Conservation (phyloP, 2,113 vertebrate species). For the Martes martes region DNA sequence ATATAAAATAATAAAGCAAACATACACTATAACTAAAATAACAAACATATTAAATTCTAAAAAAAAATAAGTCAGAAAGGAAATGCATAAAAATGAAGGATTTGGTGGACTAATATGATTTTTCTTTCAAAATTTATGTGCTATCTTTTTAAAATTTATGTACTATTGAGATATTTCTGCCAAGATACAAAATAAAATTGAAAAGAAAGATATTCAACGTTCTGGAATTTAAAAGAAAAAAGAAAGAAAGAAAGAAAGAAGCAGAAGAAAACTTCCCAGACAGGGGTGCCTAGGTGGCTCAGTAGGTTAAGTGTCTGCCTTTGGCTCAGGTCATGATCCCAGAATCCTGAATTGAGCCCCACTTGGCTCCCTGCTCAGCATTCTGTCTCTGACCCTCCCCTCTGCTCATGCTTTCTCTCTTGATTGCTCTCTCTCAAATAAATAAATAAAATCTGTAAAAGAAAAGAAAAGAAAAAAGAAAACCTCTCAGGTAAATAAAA, state of each 20-base stretch:
- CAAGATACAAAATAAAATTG: neutral
- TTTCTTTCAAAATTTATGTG: neutral
- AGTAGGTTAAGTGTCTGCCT: no score
- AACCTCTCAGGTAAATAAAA: neutral
- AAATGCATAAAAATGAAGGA: neutral
- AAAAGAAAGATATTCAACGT: neutral
- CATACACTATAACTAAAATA: neutral
- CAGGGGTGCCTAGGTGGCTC: neutral
- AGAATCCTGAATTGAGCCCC: no score
- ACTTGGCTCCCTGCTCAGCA: no score
- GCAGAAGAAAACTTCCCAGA: neutral
- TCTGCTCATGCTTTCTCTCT: no score
- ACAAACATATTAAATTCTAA: neutral
- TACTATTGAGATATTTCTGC: neutral
- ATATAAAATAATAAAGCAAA: neutral
- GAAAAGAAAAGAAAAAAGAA: neutral
- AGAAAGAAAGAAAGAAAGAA: neutral
- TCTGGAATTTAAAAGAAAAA: neutral
- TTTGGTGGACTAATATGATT: neutral
- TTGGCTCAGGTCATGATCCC: no score
- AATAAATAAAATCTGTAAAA: no score
- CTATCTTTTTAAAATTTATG: neutral
- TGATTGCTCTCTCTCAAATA: no score
- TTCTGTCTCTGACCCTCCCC: no score
- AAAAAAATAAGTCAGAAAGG: neutral